Conservation (phyloP, 2,888 invertebrate species). For the Cryptocephalus moraei region DNA sequence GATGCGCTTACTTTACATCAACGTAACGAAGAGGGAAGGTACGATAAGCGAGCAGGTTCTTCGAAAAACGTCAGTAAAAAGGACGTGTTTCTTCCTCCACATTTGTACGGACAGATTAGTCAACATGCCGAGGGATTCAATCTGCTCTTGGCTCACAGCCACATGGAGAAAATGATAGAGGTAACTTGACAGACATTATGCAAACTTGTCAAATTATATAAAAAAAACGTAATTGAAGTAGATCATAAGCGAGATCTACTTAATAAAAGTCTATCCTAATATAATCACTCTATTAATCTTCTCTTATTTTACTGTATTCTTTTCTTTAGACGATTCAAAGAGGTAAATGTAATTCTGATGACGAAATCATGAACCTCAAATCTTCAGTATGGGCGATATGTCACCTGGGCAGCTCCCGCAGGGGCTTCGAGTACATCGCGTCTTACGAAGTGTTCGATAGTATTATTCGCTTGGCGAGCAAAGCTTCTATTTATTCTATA, state of each 20-base stretch:
- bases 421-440: slow-evolving; percentile 66
- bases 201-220: slow-evolving; percentile 8
- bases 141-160: slow-evolving; percentile 43
- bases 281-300: too few species aligned
- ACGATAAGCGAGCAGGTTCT: slow-evolving; percentile 56
- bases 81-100: slow-evolving; percentile 52
- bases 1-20: slow-evolving; percentile 79
- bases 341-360: slow-evolving; percentile 52
- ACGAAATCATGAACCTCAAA: slow-evolving; percentile 69
- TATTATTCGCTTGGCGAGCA: slow-evolving; percentile 61
- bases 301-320: too few species aligned
- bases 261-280: too few species aligned
- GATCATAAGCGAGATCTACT: too few species aligned
- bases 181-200: slow-evolving; percentile 13
- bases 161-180: slow-evolving; percentile 24
- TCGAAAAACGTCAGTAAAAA: slow-evolving; percentile 41
- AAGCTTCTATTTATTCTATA: slow-evolving; percentile 75
- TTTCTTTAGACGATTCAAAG: slow-evolving; percentile 30
- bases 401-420: slow-evolving; percentile 66
- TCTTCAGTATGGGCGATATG: slow-evolving; percentile 84
- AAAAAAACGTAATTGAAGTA: slow-evolving; percentile 8
- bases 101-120: slow-evolving; percentile 76
- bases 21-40: slow-evolving; percentile 65
- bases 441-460: slow-evolving; percentile 38
- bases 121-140: slow-evolving; percentile 55